Evolutionary conservation across 2,888 invertebrate genomes (phyloP), one percentile per base, ranked within the genome.

Genomic region (Megastigmus dorsalis): DNA sequence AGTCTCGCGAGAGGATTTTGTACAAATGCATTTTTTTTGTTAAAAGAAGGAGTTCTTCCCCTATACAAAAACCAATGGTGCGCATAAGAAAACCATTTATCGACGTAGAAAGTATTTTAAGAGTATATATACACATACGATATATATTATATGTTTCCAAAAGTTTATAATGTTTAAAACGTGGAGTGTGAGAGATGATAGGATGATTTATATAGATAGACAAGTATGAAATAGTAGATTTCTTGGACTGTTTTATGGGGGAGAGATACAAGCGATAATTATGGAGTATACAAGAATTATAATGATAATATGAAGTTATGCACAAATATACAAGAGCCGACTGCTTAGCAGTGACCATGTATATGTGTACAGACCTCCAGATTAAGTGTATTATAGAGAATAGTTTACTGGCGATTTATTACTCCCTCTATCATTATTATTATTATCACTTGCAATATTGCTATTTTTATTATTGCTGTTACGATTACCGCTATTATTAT

Each of bases 351-450:
- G 78, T 54, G 72, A 78, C 68, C 71, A 52, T 57, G 60, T 76
- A 52, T 80, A 78, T 74, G 74, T 80, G 81, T 82, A 83, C 78
- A 83, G 79, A 77, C 79, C 80, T 79, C 68, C 77, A 70, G 75
- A 79, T 76, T 43, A 59, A 76, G 77, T 83, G 83, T 83, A 83
- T 83, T 81, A 82, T 83, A 83, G 76, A 80, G 23, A 65, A 78
- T 77, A 72, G 72, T 62, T 75, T 67, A 75, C 57, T 60, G 43
- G 30, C 68, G 50, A 66, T 74, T 74, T 62, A 67, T 78, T 75
- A 75, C 77, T 79, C 77, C 75, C 72, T 75, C 75, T 79, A 78
- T 77, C 75, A 78, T 74, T 80, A 77, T 77, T 75, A 80, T 79
- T 78, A 78, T 70, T 77, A 78, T 79, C 79, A 73, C 60, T 68